Evolutionary conservation across 2,797 vertebrate species (phyloP).

Genomic region (Tinamus major): DNA sequence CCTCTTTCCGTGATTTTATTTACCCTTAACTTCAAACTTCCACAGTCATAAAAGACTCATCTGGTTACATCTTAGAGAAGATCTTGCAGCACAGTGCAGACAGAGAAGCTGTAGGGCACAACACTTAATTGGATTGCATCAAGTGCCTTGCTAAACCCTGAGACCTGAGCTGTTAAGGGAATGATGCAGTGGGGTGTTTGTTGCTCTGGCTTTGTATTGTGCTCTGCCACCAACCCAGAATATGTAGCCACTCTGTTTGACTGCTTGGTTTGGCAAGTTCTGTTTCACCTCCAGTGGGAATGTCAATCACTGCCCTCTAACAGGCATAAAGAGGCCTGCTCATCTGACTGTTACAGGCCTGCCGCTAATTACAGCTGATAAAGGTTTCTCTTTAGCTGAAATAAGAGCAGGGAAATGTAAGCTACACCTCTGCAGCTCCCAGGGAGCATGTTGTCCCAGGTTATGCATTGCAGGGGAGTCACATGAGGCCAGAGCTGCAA

Average conservation of each 20-base stretch:
- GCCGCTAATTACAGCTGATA: not conserved
- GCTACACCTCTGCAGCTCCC: not conserved
- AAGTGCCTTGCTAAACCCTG: not conserved
- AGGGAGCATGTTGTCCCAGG: not conserved
- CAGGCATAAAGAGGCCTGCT: not conserved
- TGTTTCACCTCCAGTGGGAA: not conserved
- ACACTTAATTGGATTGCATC: not conserved
- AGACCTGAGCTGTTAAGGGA: not conserved
- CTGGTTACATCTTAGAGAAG: not conserved
- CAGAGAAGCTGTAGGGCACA: not conserved
- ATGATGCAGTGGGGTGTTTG: accelerated
- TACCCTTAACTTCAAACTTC: not conserved
- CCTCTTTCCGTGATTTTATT: too few relatives aligned
- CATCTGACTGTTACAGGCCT: not conserved
- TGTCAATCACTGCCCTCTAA: not conserved
- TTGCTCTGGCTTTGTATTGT: not conserved
- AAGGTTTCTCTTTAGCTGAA: not conserved
- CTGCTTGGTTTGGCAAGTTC: not conserved
- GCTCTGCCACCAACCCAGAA: not conserved
- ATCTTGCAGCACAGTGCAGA: not conserved
- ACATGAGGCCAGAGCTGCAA: not conserved
- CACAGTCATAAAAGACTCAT: not conserved
- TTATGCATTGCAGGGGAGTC: not conserved
- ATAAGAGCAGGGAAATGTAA: not conserved
- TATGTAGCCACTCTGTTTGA: accelerated